These are phyloP conservation scores for Pomacea canaliculata DNA, from an alignment of 2,888 invertebrate species.

Conservation along the genomic window DNA sequence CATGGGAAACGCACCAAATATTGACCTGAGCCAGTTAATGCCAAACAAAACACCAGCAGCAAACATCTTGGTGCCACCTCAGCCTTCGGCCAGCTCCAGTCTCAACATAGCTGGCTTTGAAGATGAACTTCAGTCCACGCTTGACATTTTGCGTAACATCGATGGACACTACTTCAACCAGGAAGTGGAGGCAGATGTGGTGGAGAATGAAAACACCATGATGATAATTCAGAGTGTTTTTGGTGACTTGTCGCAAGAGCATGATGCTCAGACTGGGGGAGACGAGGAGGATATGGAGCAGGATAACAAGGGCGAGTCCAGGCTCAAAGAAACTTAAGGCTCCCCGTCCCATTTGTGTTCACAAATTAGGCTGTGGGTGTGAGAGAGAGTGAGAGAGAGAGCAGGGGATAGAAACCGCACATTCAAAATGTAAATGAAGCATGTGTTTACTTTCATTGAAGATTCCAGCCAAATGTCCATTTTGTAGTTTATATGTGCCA, in stretches of 20 bases:
- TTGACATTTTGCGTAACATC: slow-evolving; percentile 39
- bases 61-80: not conserved
- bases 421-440: too few relatives aligned
- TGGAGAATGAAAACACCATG: not conserved
- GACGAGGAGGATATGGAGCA: not conserved
- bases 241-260: slow-evolving; percentile 14
- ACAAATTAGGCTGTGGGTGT: not conserved
- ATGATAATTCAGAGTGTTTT: slow-evolving; percentile 19
- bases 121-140: slow-evolving; percentile 39
- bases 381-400: too few relatives aligned
- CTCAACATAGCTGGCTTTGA: not conserved
- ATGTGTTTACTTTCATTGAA: too few relatives aligned
- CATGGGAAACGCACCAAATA: slow-evolving; percentile 43
- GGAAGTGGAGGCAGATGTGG: slow-evolving; percentile 16
- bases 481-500: too few relatives aligned
- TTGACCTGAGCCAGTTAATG: slow-evolving; percentile 33
- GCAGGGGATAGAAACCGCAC: too few relatives aligned
- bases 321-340: slow-evolving; percentile 7
- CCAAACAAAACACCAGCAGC: slow-evolving; percentile 9
- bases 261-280: slow-evolving; percentile 1
- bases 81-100: not conserved
- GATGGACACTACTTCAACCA: slow-evolving; percentile 42
- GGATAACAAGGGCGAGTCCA: slow-evolving; percentile 1
- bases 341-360: slow-evolving; percentile 4
- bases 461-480: too few relatives aligned